Evolutionary conservation across 2,888 invertebrate species (phyloP), one percentile per base, ranked within the genome.

Genomic region (Steinernema scapterisci): DNA sequence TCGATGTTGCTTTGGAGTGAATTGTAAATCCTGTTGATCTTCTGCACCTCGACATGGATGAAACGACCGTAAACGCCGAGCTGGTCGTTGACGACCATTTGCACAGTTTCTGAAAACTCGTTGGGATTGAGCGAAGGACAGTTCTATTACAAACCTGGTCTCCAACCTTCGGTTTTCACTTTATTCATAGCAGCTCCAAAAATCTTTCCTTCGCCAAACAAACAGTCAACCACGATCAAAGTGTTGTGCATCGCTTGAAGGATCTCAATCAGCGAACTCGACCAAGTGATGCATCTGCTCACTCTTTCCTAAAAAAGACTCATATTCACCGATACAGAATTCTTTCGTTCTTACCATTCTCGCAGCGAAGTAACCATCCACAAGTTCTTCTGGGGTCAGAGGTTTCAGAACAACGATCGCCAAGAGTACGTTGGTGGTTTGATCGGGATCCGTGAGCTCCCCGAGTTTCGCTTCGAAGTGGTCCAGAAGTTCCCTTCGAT

Each of bases 341-440:
- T 13, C 25, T 31, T 31, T 38, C 0, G 6, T n/a, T 51, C 73
- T 5, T 16, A 84, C 85, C 78, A 79, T 80, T 56, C 85, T 74
- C 6, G 83, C 80, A 48, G 78, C 75, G 9, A 86, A 78, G 74
- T 84, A 86, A 13, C 79, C 48, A 7, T 84, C 79, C 13, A 86
- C 73, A 25, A 86, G 75, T 21, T 81, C 79, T 5, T 78, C 79
- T n/a, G 84, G 75, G 25, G 79, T 77, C 19, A 72, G 74, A n/a
- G 79, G 82, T 43, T 81, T 77, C 1, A 86, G 78, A 9, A 85
- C 46, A 6, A 79, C 80, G 9, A 85, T 71, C 0, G 84, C 83
- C 6, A 81, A 76, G 21, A 86, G 73, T 43, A 83, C 79, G 73
- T 82, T 83, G 16, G 80, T 77, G 9, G 81, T 81, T 19, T 27